phyloP scores from a whole-genome alignment of 2,888 invertebrate species.

The Drosophila anceps region DNA sequence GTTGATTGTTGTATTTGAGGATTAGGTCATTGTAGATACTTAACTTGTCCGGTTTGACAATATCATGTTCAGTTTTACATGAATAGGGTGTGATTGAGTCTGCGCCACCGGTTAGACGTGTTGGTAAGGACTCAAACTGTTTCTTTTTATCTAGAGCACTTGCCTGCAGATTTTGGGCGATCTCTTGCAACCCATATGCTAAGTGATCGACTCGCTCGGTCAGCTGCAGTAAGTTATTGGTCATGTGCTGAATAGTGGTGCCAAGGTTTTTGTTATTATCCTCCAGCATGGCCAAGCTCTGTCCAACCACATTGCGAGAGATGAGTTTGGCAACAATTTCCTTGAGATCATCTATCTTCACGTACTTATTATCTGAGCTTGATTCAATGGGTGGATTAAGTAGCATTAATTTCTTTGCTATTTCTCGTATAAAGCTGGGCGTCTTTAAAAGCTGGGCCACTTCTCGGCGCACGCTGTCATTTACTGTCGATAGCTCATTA shows the following conservation, averaged over 20 bases:
- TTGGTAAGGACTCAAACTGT: not conserved
- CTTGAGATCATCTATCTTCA: slow-evolving; percentile 19
- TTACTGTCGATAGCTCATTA: not conserved
- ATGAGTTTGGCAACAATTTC: slow-evolving; percentile 14
- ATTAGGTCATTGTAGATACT: slow-evolving; percentile 10
- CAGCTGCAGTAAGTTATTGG: not conserved
- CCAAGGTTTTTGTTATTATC: not conserved
- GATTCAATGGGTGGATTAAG: not conserved
- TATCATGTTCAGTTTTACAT: too few relatives aligned
- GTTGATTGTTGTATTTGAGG: slow-evolving; percentile 6
- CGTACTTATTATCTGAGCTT: not conserved
- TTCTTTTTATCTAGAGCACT: not conserved
- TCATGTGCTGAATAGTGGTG: not conserved
- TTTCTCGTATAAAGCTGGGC: slow-evolving; percentile 10
- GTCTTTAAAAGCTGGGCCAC: slow-evolving; percentile 4
- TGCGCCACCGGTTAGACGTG: not conserved
- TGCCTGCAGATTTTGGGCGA: not conserved
- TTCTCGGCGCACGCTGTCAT: not conserved
- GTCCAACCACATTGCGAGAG: slow-evolving; percentile 5
- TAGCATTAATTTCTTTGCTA: not conserved
- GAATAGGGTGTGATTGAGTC: not conserved
- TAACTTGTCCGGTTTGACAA: not conserved
- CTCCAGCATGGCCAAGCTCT: slow-evolving; percentile 5
- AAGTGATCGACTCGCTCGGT: slow-evolving; percentile 6
- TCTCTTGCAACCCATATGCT: not conserved